Conservation (phyloP, 2,888 invertebrate genomes). For the Lymantria monacha region DNA sequence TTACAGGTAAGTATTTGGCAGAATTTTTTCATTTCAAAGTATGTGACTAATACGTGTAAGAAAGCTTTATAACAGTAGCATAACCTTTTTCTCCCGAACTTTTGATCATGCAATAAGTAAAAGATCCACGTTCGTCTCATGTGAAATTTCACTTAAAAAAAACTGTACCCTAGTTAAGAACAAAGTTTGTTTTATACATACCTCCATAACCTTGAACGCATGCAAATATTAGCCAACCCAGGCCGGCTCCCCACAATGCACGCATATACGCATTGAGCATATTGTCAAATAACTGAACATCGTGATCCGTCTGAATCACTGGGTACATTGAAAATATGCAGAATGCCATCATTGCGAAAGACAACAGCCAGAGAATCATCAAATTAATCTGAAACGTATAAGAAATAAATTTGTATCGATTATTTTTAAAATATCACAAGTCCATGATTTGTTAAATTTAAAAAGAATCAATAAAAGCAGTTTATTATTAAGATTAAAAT, state of each 20-base stretch:
- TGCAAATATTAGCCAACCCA: constrained; percentile 72
- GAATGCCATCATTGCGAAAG: constrained; percentile 46
- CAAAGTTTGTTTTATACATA: constrained; percentile 22
- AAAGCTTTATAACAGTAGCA: too few relatives aligned
- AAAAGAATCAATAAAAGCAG: too few relatives aligned
- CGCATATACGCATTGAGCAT: constrained; percentile 62
- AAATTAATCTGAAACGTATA: constrained; percentile 41
- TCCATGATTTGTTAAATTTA: too few relatives aligned
- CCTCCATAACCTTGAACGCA: constrained; percentile 74
- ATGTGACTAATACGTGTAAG: too few relatives aligned
- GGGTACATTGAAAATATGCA: constrained; percentile 56
- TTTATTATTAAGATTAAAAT: too few relatives aligned
- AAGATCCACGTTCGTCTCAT: too few relatives aligned
- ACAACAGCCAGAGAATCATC: constrained; percentile 40
- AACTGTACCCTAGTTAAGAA: too few relatives aligned
- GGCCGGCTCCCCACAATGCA: constrained; percentile 59
- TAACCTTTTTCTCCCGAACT: too few relatives aligned
- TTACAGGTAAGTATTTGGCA: too few relatives aligned
- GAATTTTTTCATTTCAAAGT: too few relatives aligned
- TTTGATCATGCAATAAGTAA: too few relatives aligned
- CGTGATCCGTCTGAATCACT: constrained; percentile 43
- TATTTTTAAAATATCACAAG: neutral
- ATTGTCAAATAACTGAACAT: constrained; percentile 45
- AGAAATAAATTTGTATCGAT: neutral
- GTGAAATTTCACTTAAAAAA: too few relatives aligned